Evolutionary conservation across 2,113 vertebrate species (phyloP), one percentile per base, ranked within the genome.

Genomic region (Plestiodon gilberti): DNA sequence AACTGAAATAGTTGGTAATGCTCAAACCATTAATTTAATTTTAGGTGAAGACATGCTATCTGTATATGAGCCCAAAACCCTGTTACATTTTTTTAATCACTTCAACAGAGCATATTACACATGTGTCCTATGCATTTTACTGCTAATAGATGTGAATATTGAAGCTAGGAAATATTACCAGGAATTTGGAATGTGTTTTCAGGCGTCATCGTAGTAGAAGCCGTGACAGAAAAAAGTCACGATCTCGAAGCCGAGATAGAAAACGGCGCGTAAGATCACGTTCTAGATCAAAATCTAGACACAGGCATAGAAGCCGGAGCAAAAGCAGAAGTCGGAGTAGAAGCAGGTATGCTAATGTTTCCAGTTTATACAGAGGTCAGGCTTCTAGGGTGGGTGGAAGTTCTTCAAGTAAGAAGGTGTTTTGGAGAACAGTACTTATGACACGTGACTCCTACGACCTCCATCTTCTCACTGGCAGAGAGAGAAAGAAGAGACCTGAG

Each of bases 171-270:
- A 70, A 61, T 52, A 9, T 22, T 18, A 86, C 43, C 81, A 76
- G 91, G 74, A 20, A 30, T 86, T 81, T 7, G 82, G 93, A 84
- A 57, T 95, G 93, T 89, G 81, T 92, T 95, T 95, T 89, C 90
- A 99, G 99, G 83, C 97, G 97, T 28, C 98, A 98, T 95, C 98
- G 97, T 84, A 99, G 98, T 95, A 97, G 95, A 96, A 99, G 98
- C 91, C 97, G 96, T 1, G 98, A 99, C 81, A 97, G 97, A 77
- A 98, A 97, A 87, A 97, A 98, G 40, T 98, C 98, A 57, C 90
- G 96, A 20, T 99, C 99, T 18, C 98, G 96, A 92, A 98, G 97
- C 94, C 96, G 96, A 88, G 99, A 99, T n/a, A 97, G 94, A 92
- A 99, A 98, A 94, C 98, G 97, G 28, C 97, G 98, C 67, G 85